Evolutionary conservation across 2,797 vertebrate genomes (phyloP).

Genomic region (Trematocara caparti): DNA sequence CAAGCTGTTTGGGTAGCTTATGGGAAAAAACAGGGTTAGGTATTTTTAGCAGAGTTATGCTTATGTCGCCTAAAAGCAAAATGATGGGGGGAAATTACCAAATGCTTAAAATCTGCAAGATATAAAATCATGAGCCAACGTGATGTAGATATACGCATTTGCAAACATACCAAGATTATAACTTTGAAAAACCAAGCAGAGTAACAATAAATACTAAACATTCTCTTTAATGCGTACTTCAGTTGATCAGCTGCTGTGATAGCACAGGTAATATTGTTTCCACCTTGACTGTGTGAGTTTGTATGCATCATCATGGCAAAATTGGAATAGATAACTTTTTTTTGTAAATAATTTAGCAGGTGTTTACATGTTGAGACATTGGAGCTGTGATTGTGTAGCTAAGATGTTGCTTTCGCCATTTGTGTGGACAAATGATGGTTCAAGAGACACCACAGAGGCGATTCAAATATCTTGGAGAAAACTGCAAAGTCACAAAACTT

Average conservation of each 20-base stretch:
- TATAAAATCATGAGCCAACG: background rate
- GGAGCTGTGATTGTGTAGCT: background rate
- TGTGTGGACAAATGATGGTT: background rate
- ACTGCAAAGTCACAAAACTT: background rate
- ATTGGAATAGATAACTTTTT: background rate
- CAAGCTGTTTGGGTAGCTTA: conserved; percentile 49
- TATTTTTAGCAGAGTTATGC: conserved; percentile 34
- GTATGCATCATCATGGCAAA: background rate
- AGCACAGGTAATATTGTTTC: background rate
- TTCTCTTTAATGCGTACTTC: background rate
- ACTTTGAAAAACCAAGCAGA: conserved; percentile 7
- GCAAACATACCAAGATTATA: background rate
- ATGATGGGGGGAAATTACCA: background rate
- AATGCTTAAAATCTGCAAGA: background rate
- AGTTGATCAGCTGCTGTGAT: background rate
- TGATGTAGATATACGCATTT: background rate
- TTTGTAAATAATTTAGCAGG: background rate
- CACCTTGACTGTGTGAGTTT: background rate
- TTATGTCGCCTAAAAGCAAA: conserved; percentile 6
- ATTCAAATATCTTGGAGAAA: background rate
- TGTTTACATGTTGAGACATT: background rate
- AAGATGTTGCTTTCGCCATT: background rate
- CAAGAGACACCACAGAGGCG: background rate
- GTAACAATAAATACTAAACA: background rate
- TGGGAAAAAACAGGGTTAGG: conserved; percentile 31